Evolutionary conservation across 2,888 invertebrate species (phyloP), one percentile per base, ranked within the genome.

Genomic region (Rhodophaea formosa): DNA sequence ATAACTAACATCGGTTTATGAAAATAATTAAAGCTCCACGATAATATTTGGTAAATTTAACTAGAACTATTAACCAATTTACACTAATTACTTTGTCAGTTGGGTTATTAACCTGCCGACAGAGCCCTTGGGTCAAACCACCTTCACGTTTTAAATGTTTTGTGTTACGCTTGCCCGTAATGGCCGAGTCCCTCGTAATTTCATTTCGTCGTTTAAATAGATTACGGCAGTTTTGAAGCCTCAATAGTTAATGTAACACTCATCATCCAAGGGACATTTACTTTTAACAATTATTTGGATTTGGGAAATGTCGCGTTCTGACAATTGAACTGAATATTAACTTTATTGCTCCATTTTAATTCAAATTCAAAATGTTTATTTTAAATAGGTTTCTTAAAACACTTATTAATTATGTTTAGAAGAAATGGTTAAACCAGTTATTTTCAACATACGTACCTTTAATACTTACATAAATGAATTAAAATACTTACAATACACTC

Each of bases 121-220:
- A 23, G 23, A 23, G 3, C 23, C 23, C 23, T 23, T 23, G 35
- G 51, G 51, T 35, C 51, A 51, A 35, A 35, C 39, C 29, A 47
- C n/a, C 32, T 51, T 56, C 43, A 15, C 15, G 56, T 43, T 23
- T 30, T 29, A 56, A 56, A 56, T 56, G 56, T 56, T 56, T 49
- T 23, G 43, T 43, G 14, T 35, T 10, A 56, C 49, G 29, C 42
- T 56, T 56, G 15, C 15, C 42, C 8, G 29, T 42, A 56, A 56
- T 56, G 29, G 55, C 45, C 45, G 12, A 43, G 49, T 23, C 56
- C 49, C 23, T 39, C 47, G 42, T 56, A 56, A 56, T 56, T 56
- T 56, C 42, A 56, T 56, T 49, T 56, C 43, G 12, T 43, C 56
- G 49, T 56, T 56, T 56, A 56, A 49, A 56, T 56, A 51, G 56